Conservation (phyloP, 2,797 vertebrate species). For the Liparis tanakae region DNA sequence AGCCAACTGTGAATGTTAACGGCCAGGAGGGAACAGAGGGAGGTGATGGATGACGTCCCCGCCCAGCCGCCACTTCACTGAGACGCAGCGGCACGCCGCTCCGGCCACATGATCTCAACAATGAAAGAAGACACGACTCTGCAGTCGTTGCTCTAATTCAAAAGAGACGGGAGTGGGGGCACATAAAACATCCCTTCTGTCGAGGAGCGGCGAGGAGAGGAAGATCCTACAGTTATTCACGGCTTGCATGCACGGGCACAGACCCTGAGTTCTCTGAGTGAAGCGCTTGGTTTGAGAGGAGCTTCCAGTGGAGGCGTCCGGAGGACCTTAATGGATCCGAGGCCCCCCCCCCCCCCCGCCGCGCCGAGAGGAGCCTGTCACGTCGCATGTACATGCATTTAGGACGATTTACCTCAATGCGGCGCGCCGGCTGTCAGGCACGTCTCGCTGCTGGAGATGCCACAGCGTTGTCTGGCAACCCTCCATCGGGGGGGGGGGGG, state of each 20-base stretch:
- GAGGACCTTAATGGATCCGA: slow-evolving; percentile 58
- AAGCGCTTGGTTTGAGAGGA: slow-evolving; percentile 28
- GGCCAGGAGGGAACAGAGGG: slow-evolving; percentile 32
- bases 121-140: slow-evolving; percentile 33
- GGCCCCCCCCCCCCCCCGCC: slow-evolving; percentile 42
- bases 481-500: slow-evolving; percentile 61
- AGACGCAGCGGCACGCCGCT: slow-evolving; percentile 25
- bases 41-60: slow-evolving; percentile 29
- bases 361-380: slow-evolving; percentile 68
- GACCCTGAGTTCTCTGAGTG: slow-evolving; percentile 33
- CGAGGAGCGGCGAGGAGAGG: slow-evolving; percentile 16
- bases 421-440: slow-evolving; percentile 66
- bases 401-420: slow-evolving; percentile 79
- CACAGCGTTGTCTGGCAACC: slow-evolving; percentile 76
- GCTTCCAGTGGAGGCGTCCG: slow-evolving; percentile 35
- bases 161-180: slow-evolving; percentile 4
- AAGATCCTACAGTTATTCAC: slow-evolving; percentile 38
- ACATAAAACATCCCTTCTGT: slow-evolving; percentile 43
- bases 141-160: slow-evolving; percentile 26
- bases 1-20: slow-evolving; percentile 57
- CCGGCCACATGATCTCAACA: slow-evolving; percentile 33
- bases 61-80: slow-evolving; percentile 45
- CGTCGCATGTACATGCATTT: slow-evolving; percentile 73
- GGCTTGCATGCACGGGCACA: slow-evolving; percentile 53
- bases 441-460: slow-evolving; percentile 78